phyloP scores from a whole-genome alignment of 2,797 vertebrate genomes.

The Myotis pilosus region DNA sequence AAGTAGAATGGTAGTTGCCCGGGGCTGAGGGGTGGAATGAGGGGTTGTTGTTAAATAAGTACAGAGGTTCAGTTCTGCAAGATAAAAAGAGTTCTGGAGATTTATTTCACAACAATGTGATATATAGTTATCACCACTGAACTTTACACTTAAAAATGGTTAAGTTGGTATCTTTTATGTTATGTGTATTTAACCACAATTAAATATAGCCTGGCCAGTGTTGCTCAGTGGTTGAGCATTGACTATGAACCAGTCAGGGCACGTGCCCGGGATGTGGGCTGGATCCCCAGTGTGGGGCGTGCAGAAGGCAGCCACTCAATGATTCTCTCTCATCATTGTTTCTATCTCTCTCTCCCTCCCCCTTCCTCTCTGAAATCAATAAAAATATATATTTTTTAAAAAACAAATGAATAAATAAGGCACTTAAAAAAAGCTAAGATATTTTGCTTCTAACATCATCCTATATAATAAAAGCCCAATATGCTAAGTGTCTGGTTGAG shows the following conservation, averaged over 20 bases:
- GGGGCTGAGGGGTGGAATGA: too few species aligned
- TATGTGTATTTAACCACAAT: neutral
- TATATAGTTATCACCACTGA: neutral
- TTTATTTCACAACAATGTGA: neutral
- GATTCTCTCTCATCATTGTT: too few species aligned
- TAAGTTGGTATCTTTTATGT: neutral
- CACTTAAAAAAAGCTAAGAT: neutral
- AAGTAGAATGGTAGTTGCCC: neutral
- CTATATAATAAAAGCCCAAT: too few species aligned
- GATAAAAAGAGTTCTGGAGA: neutral
- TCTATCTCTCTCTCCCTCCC: too few species aligned
- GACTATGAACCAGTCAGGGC: too few species aligned
- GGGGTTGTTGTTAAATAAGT: neutral
- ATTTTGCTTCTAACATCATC: neutral
- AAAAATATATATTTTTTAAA: too few species aligned
- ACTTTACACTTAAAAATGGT: neutral
- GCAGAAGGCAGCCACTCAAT: too few species aligned
- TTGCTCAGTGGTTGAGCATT: too few species aligned
- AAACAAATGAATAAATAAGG: neutral
- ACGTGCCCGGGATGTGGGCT: too few species aligned
- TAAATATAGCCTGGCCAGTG: neutral
- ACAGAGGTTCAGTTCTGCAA: neutral
- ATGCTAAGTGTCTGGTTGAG: too few species aligned
- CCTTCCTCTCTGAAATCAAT: too few species aligned
- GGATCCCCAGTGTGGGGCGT: too few species aligned